Conservation (phyloP, 2,113 vertebrate genomes). For the Vimba vimba region DNA sequence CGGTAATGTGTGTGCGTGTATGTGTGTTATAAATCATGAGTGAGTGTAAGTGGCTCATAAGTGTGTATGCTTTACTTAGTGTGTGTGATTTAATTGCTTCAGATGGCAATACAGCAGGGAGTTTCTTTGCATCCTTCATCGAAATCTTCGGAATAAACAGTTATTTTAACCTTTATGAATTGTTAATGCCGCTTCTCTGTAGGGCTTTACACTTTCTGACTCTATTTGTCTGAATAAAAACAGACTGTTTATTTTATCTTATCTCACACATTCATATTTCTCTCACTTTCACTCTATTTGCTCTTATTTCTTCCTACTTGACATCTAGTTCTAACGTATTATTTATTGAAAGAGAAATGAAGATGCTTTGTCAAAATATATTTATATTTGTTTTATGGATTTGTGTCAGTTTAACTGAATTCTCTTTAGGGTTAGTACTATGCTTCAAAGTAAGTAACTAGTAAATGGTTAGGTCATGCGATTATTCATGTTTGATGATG, state of each 20-base stretch:
- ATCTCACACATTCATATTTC: conserved; percentile 18
- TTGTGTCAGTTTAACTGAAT: background rate
- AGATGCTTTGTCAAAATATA: background rate
- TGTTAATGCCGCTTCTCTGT: conserved; percentile 62
- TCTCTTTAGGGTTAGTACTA: background rate
- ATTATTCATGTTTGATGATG: background rate
- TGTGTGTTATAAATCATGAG: background rate
- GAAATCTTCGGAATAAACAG: conserved; percentile 69
- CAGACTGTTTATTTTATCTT: conserved; percentile 42
- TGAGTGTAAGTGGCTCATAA: conserved; percentile 3
- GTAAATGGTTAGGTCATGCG: background rate
- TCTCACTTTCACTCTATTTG: conserved; percentile 1
- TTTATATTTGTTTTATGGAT: background rate
- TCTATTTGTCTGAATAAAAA: conserved; percentile 64
- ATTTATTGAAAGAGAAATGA: background rate
- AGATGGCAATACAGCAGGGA: conserved; percentile 59
- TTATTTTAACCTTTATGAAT: conserved; percentile 76
- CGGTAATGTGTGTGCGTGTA: background rate
- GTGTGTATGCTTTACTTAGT: conserved; percentile 18
- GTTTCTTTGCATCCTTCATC: conserved; percentile 56
- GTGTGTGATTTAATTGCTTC: conserved; percentile 54
- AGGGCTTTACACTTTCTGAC: conserved; percentile 65
- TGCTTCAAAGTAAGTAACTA: background rate
- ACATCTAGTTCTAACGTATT: conserved; percentile 6
- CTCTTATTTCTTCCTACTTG: background rate